These are phyloP conservation scores for Drosophila nikananu DNA, from an alignment of 1,140 invertebrate species.

Conservation along the genomic window DNA sequence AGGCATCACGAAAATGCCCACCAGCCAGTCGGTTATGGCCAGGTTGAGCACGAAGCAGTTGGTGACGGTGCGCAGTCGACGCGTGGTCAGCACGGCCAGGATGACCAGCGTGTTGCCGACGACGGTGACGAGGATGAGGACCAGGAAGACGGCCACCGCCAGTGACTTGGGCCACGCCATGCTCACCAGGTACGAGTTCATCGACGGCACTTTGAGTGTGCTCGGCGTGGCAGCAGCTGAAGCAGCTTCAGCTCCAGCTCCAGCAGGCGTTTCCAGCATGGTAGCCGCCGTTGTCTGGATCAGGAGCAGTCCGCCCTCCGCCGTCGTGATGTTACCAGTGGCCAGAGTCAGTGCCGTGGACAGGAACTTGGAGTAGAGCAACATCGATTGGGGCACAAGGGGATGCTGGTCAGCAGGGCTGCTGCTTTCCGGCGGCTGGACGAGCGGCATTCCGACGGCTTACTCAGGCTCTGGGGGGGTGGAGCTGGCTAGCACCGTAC, in stretches of 20 bases:
- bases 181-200: constrained; percentile 65
- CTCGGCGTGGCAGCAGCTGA: constrained; percentile 7
- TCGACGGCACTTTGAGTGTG: constrained; percentile 33
- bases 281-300: constrained; percentile 21
- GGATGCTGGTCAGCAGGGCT: constrained; percentile 6
- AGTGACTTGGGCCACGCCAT: constrained; percentile 74
- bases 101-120: constrained; percentile 96
- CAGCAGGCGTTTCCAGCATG: not conserved
- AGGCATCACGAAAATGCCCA: constrained; percentile 97
- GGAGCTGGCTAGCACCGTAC: constrained; percentile 5
- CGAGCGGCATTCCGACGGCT: constrained; percentile 22
- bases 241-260: not conserved
- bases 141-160: constrained; percentile 85
- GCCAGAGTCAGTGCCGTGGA: constrained; percentile 24
- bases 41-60: constrained; percentile 98
- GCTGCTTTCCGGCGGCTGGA: constrained; percentile 6
- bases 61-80: constrained; percentile 95
- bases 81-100: constrained; percentile 94
- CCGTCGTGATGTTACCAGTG: not conserved
- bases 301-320: constrained; percentile 15
- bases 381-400: constrained; percentile 6
- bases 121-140: constrained; percentile 88
- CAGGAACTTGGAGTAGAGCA: constrained; percentile 25
- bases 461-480: constrained; percentile 12
- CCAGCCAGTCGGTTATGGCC: constrained; percentile 95